Base-by-base conservation (phyloP, 2,888 invertebrate genomes). In the Crematogaster levior region DNA sequence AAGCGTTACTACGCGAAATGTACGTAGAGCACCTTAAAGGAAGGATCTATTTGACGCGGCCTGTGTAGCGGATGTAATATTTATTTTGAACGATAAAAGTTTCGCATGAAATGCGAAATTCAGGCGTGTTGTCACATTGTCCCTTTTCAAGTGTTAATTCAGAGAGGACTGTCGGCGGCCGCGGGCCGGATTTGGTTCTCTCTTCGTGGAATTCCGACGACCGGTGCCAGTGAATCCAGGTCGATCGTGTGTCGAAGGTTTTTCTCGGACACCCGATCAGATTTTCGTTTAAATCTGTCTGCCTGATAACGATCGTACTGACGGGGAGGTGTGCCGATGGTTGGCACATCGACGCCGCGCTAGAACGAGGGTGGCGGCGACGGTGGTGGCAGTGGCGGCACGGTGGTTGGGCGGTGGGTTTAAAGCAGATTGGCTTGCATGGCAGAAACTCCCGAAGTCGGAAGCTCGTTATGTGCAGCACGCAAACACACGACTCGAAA, bases 401-500 rank as follows among this genome's bases (percentile, higher is more conserved):
- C 75, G 43, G 81, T 63, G 81, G 58, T 56, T 18, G 66, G 81
- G 75, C 53, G 82, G 66, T 80, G 79, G 86, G 88, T 90, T 89
- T 88, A 89, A 88, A 89, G 88, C 89, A 89, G 90, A 93, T 92
- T 91, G 91, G 92, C 88, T 93, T 91, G 91, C 93, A 92, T 90
- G 91, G 90, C 90, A 89, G 88, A 87, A 89, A 90, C 89, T 86
- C 88, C 89, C 89, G 87, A 90, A 90, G 89, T 91, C 89, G 92
- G 91, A 92, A 92, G 92, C 93, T 93, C 91, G 93, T 93, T 93
- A 93, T 92, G 92, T 92, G 93, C 92, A 91, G 92, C 93, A 93
- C 93, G 93, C 93, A 92, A 93, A 93, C 93, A 93, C 91, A 92
- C 90, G 92, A 92, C 92, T 93, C 90, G 91, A 93, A 94, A 94